Evolutionary conservation across 2,113 vertebrate genomes (phyloP).

Genomic region (Notiomystis cincta): DNA sequence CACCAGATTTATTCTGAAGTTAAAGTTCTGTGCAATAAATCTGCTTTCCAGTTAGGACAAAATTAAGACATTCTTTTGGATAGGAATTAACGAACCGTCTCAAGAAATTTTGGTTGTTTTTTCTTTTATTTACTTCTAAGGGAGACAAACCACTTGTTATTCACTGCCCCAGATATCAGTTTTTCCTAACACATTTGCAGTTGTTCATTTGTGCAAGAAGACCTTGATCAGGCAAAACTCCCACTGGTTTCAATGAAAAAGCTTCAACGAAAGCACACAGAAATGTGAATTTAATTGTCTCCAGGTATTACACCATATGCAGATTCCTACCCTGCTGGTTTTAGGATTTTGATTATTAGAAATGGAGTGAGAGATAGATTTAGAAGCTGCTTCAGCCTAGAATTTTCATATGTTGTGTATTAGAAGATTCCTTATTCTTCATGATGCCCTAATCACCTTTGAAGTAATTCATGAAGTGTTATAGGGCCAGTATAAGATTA

Average conservation of each 20-base stretch:
- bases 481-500: not conserved
- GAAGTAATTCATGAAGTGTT: not conserved
- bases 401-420: not conserved
- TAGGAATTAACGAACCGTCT: not conserved
- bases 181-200: not conserved
- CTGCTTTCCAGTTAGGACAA: not conserved
- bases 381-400: not conserved
- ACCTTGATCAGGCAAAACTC: slow-evolving; percentile 16
- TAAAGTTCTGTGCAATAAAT: not conserved
- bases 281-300: slow-evolving; percentile 37
- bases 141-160: not conserved
- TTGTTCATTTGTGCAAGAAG: not conserved
- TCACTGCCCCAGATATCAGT: not conserved
- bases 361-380: slow-evolving; percentile 5
- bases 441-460: not conserved
- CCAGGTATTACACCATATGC: not conserved
- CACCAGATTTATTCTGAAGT: not conserved
- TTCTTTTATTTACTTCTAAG: not conserved
- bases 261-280: not conserved
- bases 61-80: not conserved
- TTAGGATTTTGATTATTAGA: not conserved
- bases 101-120: not conserved
- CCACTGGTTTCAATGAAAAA: not conserved
- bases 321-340: not conserved
- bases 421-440: not conserved